These are phyloP conservation scores for Aphis craccivora DNA, from an alignment of 1,140 invertebrate species.

Conservation along the genomic window DNA sequence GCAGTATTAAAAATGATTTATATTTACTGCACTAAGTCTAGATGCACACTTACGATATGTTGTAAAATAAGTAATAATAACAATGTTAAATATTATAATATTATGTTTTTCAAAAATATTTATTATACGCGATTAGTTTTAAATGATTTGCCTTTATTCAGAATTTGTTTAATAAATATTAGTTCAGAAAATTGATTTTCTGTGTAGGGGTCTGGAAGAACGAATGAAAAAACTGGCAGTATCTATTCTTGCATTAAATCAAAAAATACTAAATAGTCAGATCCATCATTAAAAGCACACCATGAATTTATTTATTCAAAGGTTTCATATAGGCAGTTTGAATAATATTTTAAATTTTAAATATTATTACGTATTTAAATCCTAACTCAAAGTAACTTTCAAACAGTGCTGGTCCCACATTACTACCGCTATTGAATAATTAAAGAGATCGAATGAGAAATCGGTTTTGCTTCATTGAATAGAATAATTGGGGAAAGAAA, in stretches of 20 bases:
- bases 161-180: not conserved
- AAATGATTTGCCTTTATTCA: not conserved
- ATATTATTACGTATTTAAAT: not conserved
- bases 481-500: too few relatives aligned
- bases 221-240: not conserved
- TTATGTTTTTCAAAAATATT: not conserved
- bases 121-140: not conserved
- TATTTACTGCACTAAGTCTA: not conserved
- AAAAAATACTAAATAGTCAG: too few relatives aligned
- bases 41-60: not conserved
- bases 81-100: not conserved
- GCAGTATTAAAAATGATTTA: not conserved
- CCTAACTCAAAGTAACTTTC: not conserved
- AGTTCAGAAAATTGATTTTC: not conserved
- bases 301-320: not conserved
- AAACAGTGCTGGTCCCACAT: not conserved
- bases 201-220: not conserved
- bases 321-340: not conserved
- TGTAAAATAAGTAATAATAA: not conserved
- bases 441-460: not conserved
- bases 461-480: not conserved
- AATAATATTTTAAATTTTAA: not conserved
- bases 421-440: not conserved
- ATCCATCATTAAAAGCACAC: not conserved
- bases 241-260: too few relatives aligned